Conservation (phyloP, 1,140 invertebrate species). For the Venustaconcha ellipsiformis region DNA sequence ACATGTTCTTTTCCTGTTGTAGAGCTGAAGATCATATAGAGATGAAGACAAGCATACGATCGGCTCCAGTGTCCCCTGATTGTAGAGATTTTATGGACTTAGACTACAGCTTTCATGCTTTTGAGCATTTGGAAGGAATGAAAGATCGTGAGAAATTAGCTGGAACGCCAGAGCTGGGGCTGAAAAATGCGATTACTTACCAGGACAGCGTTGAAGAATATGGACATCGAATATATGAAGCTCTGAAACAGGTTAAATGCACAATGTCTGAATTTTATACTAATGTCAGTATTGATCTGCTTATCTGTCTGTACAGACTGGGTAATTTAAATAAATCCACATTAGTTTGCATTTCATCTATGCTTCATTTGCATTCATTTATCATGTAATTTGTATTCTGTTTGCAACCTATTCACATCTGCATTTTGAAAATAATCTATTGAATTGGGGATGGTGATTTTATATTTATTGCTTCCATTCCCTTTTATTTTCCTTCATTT, state of each 20-base stretch:
- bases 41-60: slow-evolving; percentile 43
- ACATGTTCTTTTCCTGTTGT: slow-evolving; percentile 28
- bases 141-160: slow-evolving; percentile 76
- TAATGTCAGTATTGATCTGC: neutral
- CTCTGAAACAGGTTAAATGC: slow-evolving; percentile 70
- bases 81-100: slow-evolving; percentile 77
- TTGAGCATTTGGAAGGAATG: slow-evolving; percentile 83
- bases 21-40: slow-evolving; percentile 66
- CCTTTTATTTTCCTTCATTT: no score
- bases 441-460: no score
- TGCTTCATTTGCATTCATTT: no score
- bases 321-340: no score
- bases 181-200: slow-evolving; percentile 76
- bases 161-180: slow-evolving; percentile 76
- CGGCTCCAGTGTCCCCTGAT: slow-evolving; percentile 71
- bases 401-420: no score
- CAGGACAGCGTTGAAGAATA: slow-evolving; percentile 77
- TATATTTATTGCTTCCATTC: no score
- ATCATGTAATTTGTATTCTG: no score
- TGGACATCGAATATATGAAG: slow-evolving; percentile 76
- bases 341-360: no score
- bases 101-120: slow-evolving; percentile 82
- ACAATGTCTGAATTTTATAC: neutral
- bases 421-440: no score
- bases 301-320: neutral